Evolutionary conservation across 1,140 invertebrate species (phyloP).

Genomic region (Saccostrea glomerata): DNA sequence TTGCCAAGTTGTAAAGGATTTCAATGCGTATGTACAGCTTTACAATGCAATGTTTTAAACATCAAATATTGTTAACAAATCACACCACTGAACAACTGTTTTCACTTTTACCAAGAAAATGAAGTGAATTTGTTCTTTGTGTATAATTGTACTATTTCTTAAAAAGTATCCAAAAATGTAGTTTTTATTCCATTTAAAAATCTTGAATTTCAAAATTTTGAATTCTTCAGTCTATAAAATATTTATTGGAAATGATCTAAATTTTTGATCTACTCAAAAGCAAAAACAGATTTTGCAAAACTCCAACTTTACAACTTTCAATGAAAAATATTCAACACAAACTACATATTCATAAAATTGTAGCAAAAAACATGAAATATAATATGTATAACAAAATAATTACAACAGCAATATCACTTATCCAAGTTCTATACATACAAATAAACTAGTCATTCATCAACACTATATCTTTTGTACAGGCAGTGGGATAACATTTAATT

Average conservation of each 20-base stretch:
- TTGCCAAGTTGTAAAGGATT: constrained; percentile 8
- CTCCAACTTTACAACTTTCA: constrained; percentile 14
- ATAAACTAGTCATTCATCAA: background rate
- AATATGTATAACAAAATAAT: constrained; percentile 26
- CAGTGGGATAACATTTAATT: background rate
- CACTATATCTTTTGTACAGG: background rate
- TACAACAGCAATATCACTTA: background rate
- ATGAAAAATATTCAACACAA: constrained; percentile 2
- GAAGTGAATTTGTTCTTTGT: background rate
- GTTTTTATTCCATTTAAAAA: background rate
- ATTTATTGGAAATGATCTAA: background rate
- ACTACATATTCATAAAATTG: constrained; percentile 20
- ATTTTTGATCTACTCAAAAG: background rate
- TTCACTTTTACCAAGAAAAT: background rate
- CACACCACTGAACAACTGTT: background rate
- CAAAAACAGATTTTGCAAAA: constrained; percentile 4
- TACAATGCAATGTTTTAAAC: background rate
- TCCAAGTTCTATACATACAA: background rate
- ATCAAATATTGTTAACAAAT: background rate
- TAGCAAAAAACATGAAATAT: constrained; percentile 25
- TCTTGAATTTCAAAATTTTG: background rate
- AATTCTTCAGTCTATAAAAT: background rate
- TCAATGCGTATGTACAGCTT: background rate
- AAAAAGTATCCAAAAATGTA: background rate
- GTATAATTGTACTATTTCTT: background rate